Evolutionary conservation across 2,113 vertebrate species (phyloP).

Genomic region (Esox niger): DNA sequence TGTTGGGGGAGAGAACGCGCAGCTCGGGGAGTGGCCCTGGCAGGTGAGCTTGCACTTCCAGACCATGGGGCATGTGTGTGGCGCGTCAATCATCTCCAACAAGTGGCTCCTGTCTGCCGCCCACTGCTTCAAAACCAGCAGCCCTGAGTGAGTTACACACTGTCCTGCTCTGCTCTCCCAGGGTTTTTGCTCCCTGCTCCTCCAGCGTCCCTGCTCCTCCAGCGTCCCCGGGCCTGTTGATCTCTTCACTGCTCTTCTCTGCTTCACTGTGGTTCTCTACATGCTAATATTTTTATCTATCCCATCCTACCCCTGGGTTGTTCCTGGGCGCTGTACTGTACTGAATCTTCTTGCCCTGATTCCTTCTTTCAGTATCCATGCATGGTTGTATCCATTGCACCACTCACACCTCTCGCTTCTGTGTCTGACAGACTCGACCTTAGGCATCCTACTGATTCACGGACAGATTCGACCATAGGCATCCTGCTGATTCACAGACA

Average conservation of each 20-base stretch:
- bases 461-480: no score
- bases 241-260: not conserved
- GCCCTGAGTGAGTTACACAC: slow-evolving; percentile 55
- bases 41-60: slow-evolving; percentile 77
- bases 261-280: not conserved
- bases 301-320: not conserved
- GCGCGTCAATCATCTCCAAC: slow-evolving; percentile 72
- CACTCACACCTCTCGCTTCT: no score
- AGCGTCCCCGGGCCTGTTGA: not conserved
- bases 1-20: slow-evolving; percentile 73
- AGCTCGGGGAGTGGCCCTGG: slow-evolving; percentile 79
- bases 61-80: slow-evolving; percentile 62
- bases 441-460: no score
- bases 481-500: no score
- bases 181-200: not conserved
- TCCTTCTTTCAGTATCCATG: no score
- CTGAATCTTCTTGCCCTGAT: no score
- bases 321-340: no score
- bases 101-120: slow-evolving; percentile 74
- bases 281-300: not conserved
- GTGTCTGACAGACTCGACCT: no score
- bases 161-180: not conserved
- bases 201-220: not conserved
- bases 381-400: no score
- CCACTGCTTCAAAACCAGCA: slow-evolving; percentile 70